phyloP scores from a whole-genome alignment of 2,797 vertebrate species.

The Ptychadena robeensis region DNA sequence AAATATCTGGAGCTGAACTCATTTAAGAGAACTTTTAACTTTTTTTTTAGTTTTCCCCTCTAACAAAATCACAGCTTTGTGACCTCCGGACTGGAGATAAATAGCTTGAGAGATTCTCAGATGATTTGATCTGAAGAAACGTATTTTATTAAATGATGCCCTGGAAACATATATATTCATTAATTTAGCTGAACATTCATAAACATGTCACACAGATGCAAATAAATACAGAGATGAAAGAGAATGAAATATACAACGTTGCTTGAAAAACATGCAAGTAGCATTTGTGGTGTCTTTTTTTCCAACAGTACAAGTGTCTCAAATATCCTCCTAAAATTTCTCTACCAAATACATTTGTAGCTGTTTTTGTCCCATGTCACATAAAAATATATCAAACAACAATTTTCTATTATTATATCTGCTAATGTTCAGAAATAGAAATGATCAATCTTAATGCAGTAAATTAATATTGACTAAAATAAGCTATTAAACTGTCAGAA shows the following conservation, averaged over 20 bases:
- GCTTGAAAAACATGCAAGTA: background rate
- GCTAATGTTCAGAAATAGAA: background rate
- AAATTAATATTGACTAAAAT: no score
- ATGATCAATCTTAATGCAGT: background rate
- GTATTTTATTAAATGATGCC: slow-evolving; percentile 38
- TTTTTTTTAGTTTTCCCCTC: background rate
- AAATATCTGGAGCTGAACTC: background rate
- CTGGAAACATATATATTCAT: slow-evolving; percentile 35
- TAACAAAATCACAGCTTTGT: slow-evolving; percentile 6
- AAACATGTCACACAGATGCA: slow-evolving; percentile 11
- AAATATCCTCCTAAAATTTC: background rate
- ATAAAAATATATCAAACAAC: background rate
- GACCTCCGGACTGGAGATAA: slow-evolving; percentile 1
- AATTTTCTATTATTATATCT: background rate
- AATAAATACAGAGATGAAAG: slow-evolving; percentile 29
- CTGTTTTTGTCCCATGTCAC: background rate
- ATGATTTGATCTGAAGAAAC: slow-evolving; percentile 39
- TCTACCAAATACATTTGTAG: background rate
- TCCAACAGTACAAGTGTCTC: background rate
- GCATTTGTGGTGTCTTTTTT: background rate
- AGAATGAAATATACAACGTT: slow-evolving; percentile 11
- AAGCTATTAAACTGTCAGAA: no score
- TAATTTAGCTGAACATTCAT: slow-evolving; percentile 25
- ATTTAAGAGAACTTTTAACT: slow-evolving; percentile 17
- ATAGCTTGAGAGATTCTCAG: background rate